Evolutionary conservation across 2,113 vertebrate genomes (phyloP).

Genomic region (Crypturellus undulatus): DNA sequence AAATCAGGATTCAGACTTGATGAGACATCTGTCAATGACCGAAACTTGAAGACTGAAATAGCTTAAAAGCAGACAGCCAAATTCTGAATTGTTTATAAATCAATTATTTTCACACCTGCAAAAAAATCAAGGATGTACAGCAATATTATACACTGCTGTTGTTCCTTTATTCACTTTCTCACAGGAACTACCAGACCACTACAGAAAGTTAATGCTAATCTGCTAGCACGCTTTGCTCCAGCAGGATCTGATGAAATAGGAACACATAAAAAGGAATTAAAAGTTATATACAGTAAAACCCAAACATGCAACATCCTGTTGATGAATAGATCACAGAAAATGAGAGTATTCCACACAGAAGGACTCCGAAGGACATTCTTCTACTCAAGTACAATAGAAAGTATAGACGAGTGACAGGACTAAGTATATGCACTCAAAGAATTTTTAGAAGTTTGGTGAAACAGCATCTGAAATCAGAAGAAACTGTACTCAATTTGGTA

Average conservation of each 20-base stretch:
- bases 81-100: not conserved
- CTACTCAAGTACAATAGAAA: not conserved
- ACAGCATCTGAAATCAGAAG: not conserved
- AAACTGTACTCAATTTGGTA: not conserved
- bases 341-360: not conserved
- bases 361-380: not conserved
- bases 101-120: not conserved
- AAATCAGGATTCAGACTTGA: accelerated
- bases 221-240: not conserved
- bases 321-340: not conserved
- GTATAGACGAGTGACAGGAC: not conserved
- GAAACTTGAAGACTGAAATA: not conserved
- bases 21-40: not conserved
- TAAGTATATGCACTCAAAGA: not conserved
- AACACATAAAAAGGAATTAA: not conserved
- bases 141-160: not conserved
- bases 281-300: not conserved
- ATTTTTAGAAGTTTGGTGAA: not conserved
- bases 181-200: not conserved
- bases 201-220: not conserved
- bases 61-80: not conserved
- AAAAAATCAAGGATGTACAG: not conserved
- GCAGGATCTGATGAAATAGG: not conserved
- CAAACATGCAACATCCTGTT: not conserved
- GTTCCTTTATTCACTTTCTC: not conserved